Base-by-base conservation (phyloP, 2,113 vertebrate genomes). In the Notothenia coriiceps region DNA sequence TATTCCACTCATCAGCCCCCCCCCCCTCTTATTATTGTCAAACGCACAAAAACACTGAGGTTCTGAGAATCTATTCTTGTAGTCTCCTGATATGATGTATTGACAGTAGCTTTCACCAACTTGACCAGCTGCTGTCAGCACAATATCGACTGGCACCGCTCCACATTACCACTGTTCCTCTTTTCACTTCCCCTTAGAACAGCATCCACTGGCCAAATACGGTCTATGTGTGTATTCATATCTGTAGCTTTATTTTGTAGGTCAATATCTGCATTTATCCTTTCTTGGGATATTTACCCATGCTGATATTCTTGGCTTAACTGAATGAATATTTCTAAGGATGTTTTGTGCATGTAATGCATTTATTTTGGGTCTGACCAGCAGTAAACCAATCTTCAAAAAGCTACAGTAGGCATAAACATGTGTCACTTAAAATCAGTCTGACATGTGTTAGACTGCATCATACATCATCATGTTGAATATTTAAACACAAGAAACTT, bases 121-220 rank as follows among this genome's bases (percentile, higher is more conserved):
- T 83, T 71, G 69, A 85, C 79, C 77, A 71, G 86, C 49, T 82
- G 85, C 81, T 89, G 82, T 89, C 79, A 90, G 75, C 46, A 25
- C 46, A 25, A 59, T 74, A 86, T 89, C 59, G 22, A 54, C 77
- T 87, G 85, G 84, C 85, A 83, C 40, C 8, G 13, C 40, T 89
- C 78, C 88, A 82, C 56, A 54, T 4, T 29, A 29, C 29, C 67
- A 74, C n/a, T 65, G 74, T 75, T 73, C 46, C 20, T 74, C 67
- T 54, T 43, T 81, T 49, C 62, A 49, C 33, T 76, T 72, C 49
- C 67, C 17, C 29, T 61, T 70, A 70, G 52, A 72, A 85, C 63
- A 12, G 49, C 68, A 56, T 72, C 52, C 59, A 4, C 18, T n/a
- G 40, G 20, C 22, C 11, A 73, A 46, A 46, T 82, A 0, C 29